phyloP scores from a whole-genome alignment of 2,888 invertebrate species.

The Glaucopsyche alexis region DNA sequence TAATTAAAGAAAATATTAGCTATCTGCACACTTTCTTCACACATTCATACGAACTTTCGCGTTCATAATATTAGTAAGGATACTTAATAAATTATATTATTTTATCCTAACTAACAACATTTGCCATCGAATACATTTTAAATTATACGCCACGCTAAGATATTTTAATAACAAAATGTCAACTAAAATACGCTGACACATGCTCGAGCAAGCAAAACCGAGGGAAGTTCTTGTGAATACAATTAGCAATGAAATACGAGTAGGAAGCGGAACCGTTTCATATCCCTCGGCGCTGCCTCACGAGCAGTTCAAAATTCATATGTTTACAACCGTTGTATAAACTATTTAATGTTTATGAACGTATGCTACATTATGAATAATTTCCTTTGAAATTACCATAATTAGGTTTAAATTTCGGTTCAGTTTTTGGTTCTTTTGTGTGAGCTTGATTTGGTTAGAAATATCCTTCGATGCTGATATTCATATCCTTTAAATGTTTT shows the following conservation, averaged over 20 bases:
- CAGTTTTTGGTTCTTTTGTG: neutral
- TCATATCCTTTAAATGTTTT: no score
- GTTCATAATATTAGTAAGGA: no score
- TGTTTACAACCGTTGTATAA: constrained; percentile 1
- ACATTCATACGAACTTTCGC: no score
- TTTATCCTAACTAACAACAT: no score
- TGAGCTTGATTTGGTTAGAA: no score
- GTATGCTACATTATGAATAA: neutral
- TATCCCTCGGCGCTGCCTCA: constrained; percentile 13
- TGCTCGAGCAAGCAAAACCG: neutral
- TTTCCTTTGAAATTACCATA: neutral
- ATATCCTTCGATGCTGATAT: no score
- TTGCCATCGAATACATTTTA: no score
- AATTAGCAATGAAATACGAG: constrained; percentile 23
- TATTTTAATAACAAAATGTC: neutral
- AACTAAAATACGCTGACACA: neutral
- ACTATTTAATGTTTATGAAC: constrained; percentile 14
- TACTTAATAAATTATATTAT: no score
- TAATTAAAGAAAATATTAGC: no score
- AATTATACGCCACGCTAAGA: no score
- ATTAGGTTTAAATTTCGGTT: neutral
- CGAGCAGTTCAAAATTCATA: constrained; percentile 15
- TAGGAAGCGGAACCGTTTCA: constrained; percentile 14
- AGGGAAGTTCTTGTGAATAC: neutral
- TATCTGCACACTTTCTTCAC: no score